Evolutionary conservation across 2,797 vertebrate genomes (phyloP), one percentile per base, ranked within the genome.

Genomic region (Oreonectes daqikongensis): DNA sequence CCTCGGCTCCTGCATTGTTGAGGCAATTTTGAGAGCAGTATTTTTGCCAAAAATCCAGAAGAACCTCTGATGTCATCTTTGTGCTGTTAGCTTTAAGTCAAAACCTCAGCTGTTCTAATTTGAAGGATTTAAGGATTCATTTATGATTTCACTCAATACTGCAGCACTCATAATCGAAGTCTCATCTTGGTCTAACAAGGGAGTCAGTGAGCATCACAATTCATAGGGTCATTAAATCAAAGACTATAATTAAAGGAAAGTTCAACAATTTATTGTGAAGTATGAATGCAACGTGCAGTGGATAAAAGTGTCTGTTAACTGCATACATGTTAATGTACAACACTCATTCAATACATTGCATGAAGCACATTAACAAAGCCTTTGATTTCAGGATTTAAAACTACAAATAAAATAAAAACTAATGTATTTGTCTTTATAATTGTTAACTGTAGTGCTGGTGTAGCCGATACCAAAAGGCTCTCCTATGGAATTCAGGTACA

Each of bases 21-120:
- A 61, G 44, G 28, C 24, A 35, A 24, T 64, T 48, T 11, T 1
- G 8, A 63, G 20, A 2, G 65, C 32, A 30, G 24, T 66, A 15
- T 40, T 81, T 86, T 89, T 85, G 85, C 46, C 48, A 64, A 20
- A n/a, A 15, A 24, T 65, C 61, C 72, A 78, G 63, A 68, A 86
- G 84, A 83, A 86, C 81, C 81, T 83, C 72, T 78, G 79, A 84
- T 85, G 82, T 85, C 78, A 44, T 81, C 11, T 53, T 78, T 42
- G 52, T 78, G 72, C 42, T 79, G 67, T 66, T 53, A 61, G 57
- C 18, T 81, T 46, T 84, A 65, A 59, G 83, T 73, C 24, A 0
- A 42, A 66, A 83, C 77, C 20, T 85, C 48, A 76, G 69, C 50
- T 64, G 35, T 48, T 42, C 12, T 12, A 55, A 74, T 65, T 42